Evolutionary conservation across 1,140 invertebrate genomes (phyloP).

Genomic region (Cydia amplana): DNA sequence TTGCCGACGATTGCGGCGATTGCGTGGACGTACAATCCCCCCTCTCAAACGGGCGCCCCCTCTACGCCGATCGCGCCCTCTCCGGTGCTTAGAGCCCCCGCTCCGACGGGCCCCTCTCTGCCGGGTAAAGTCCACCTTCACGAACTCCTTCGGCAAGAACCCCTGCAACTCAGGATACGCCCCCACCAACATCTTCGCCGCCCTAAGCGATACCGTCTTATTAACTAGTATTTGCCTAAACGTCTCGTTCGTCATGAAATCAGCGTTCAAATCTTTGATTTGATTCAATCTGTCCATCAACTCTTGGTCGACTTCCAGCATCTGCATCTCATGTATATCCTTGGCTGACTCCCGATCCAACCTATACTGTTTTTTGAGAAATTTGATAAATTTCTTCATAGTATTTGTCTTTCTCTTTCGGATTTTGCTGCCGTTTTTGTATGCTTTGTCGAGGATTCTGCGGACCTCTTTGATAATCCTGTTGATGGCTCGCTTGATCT

Average conservation of each 20-base stretch:
- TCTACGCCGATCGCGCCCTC: neutral
- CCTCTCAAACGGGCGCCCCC: neutral
- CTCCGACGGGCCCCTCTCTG: slow-evolving; percentile 25
- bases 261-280: slow-evolving; percentile 51
- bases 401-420: slow-evolving; percentile 62
- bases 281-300: slow-evolving; percentile 52
- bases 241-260: slow-evolving; percentile 56
- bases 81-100: neutral
- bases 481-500: slow-evolving; percentile 58
- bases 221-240: slow-evolving; percentile 63
- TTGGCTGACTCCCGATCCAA: slow-evolving; percentile 58
- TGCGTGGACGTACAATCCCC: neutral
- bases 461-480: slow-evolving; percentile 62
- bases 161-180: slow-evolving; percentile 54
- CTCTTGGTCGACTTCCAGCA: slow-evolving; percentile 55
- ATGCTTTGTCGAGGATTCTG: slow-evolving; percentile 58
- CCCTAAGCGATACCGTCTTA: slow-evolving; percentile 49
- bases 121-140: neutral
- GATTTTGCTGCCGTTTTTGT: slow-evolving; percentile 55
- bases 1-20: slow-evolving; percentile 32
- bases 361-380: slow-evolving; percentile 59
- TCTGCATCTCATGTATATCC: slow-evolving; percentile 55
- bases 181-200: slow-evolving; percentile 48
- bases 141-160: neutral
- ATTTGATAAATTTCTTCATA: slow-evolving; percentile 63